Evolutionary conservation across 2,888 invertebrate species (phyloP), one percentile per base, ranked within the genome.

Genomic region (Hartigia nigra): DNA sequence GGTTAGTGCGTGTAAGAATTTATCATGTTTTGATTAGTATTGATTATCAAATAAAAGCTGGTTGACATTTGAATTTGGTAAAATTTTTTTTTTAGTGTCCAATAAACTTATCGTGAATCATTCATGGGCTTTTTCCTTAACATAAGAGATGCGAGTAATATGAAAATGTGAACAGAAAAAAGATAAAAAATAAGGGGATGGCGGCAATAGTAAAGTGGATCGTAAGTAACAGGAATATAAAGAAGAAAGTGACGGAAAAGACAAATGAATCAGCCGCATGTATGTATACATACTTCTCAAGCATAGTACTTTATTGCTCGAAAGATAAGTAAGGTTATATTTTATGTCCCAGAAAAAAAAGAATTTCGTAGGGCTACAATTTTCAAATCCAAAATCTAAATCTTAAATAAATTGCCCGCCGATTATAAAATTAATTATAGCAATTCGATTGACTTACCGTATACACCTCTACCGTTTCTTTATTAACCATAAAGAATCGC

Each of bases 381-480:
- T 23, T 39, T 39, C 39, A 14, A 39, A 5, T 5, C 14, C 14
- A 5, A 12, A 76, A 76, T 76, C 37, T 70, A 76, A 78, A 78
- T 78, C 72, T 23, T 72, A 76, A 78, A 78, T 76, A 76, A 76
- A 76, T 78, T 78, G 39, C 76, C 78, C 70, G 14, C 39, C 5
- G 70, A 36, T 76, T 23, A 32, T 31, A 55, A 55, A 72, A 31
- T 4, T 31, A 31, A 31, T 12, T 31, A 14, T 14, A 2, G 31
- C 31, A 32, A 31, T 70, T 70, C 1, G 31, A 9, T 39, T 39
- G 39, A 14, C 12, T 39, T 39, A 14, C 39, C 1, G 14, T 12
- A 39, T 39, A 14, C 3, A 39, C 39, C 39, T 14, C 14, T 14
- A 14, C 9, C 1, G 23, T 55, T 55, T 5, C 14, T 55, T 55